Conservation (phyloP, 2,113 vertebrate genomes). For the Pachyramphus minor region DNA sequence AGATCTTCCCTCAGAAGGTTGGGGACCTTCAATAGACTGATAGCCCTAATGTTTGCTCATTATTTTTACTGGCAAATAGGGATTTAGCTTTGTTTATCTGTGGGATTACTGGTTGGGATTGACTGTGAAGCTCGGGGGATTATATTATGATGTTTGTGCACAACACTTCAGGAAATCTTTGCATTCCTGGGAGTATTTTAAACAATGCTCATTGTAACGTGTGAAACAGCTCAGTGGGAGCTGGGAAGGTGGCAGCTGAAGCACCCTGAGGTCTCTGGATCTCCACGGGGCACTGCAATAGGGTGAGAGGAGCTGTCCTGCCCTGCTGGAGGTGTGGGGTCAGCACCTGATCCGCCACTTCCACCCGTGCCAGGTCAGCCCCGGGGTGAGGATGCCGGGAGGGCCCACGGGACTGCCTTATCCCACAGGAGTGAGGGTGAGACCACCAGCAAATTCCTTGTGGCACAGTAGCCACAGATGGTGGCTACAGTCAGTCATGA, state of each 20-base stretch:
- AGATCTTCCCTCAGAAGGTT: background rate
- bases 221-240: background rate
- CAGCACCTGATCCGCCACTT: accelerated
- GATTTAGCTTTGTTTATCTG: conserved; percentile 59
- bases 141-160: conserved; percentile 31
- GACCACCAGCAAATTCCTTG: background rate
- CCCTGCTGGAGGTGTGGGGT: background rate
- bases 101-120: conserved; percentile 53
- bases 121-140: conserved; percentile 48
- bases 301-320: accelerated
- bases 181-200: background rate
- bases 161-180: conserved; percentile 15
- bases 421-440: accelerated
- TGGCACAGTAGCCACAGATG: background rate
- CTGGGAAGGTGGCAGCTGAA: accelerated
- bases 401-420: accelerated
- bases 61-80: conserved; percentile 51
- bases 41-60: conserved; percentile 54
- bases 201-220: background rate
- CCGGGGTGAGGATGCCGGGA: accelerated
- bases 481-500: background rate
- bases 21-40: background rate
- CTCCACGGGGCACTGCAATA: accelerated
- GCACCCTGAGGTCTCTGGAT: background rate
- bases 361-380: accelerated